Conservation (phyloP, 2,888 invertebrate species). For the Drosophila longiperda region DNA sequence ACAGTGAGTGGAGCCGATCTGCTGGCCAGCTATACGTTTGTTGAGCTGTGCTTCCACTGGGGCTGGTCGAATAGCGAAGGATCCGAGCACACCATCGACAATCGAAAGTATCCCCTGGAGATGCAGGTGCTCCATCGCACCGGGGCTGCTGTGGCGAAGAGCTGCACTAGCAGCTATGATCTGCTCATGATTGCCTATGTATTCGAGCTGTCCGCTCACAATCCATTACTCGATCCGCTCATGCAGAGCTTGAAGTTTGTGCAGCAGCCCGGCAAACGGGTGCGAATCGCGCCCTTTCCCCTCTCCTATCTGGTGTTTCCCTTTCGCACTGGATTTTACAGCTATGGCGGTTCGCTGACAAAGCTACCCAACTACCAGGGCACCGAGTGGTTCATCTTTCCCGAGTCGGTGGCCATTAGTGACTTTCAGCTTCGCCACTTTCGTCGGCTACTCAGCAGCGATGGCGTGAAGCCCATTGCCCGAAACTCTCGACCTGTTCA, state of each 20-base stretch:
- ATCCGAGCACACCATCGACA: slow-evolving; percentile 87
- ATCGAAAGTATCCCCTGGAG: slow-evolving; percentile 86
- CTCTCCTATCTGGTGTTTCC: slow-evolving; percentile 86
- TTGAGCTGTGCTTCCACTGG: slow-evolving; percentile 87
- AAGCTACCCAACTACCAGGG: slow-evolving; percentile 87
- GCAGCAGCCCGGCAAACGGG: slow-evolving; percentile 83
- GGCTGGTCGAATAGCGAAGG: slow-evolving; percentile 87
- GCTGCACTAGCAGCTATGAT: slow-evolving; percentile 82
- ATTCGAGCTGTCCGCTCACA: slow-evolving; percentile 86
- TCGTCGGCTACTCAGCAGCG: slow-evolving; percentile 77
- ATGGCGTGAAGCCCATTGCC: slow-evolving; percentile 77
- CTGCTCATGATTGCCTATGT: slow-evolving; percentile 86
- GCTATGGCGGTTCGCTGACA: slow-evolving; percentile 87
- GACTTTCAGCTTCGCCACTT: slow-evolving; percentile 85
- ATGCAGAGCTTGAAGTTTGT: slow-evolving; percentile 86
- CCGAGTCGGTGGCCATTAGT: slow-evolving; percentile 87
- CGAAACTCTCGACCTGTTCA: slow-evolving; percentile 84
- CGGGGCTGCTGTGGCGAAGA: slow-evolving; percentile 57
- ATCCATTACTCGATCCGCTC: slow-evolving; percentile 87
- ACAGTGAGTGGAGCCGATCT: slow-evolving; percentile 86
- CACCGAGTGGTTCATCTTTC: slow-evolving; percentile 87
- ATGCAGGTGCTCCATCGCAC: slow-evolving; percentile 86
- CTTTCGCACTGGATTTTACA: slow-evolving; percentile 86
- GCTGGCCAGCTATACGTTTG: slow-evolving; percentile 85
- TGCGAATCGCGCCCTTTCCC: slow-evolving; percentile 86